Percentiles rank a stretch among this genome's conserved stretches.
Conservation (phyloP, 2,113 vertebrate genomes). For the Calyptomena viridis region DNA sequence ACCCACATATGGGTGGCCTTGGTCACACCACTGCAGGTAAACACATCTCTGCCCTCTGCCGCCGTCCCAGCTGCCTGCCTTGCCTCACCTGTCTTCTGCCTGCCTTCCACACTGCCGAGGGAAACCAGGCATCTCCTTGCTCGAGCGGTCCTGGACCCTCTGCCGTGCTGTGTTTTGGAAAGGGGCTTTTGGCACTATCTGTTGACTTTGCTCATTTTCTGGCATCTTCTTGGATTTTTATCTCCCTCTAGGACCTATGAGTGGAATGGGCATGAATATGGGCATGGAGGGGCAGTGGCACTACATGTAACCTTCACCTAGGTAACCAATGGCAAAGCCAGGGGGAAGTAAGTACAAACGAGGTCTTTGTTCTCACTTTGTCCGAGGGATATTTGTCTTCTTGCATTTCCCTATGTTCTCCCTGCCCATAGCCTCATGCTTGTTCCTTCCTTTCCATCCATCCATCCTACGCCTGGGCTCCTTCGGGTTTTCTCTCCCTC, state of each 20-base stretch:
- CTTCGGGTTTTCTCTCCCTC: constrained; percentile 57
- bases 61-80: constrained; percentile 66
- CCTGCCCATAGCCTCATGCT: constrained; percentile 83
- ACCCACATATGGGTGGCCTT: background rate
- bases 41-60: constrained; percentile 29
- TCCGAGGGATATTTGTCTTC: constrained; percentile 75
- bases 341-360: constrained; percentile 95
- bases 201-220: constrained; percentile 85
- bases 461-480: constrained; percentile 69
- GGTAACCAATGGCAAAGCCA: constrained; percentile 94
- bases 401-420: constrained; percentile 77
- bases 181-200: constrained; percentile 84
- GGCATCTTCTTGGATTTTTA: constrained; percentile 86
- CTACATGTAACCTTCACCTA: constrained; percentile 98
- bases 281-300: constrained; percentile 99
- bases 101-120: constrained; percentile 53
- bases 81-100: constrained; percentile 72
- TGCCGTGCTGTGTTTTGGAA: constrained; percentile 60
- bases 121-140: constrained; percentile 58
- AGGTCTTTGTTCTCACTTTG: constrained; percentile 79
- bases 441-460: constrained; percentile 75
- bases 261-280: constrained; percentile 99
- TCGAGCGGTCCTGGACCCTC: constrained; percentile 46
- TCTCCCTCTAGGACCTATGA: constrained; percentile 96
- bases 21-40: constrained; percentile 47